phyloP scores from a whole-genome alignment of 2,888 invertebrate genomes.

The Polyommatus icarus region DNA sequence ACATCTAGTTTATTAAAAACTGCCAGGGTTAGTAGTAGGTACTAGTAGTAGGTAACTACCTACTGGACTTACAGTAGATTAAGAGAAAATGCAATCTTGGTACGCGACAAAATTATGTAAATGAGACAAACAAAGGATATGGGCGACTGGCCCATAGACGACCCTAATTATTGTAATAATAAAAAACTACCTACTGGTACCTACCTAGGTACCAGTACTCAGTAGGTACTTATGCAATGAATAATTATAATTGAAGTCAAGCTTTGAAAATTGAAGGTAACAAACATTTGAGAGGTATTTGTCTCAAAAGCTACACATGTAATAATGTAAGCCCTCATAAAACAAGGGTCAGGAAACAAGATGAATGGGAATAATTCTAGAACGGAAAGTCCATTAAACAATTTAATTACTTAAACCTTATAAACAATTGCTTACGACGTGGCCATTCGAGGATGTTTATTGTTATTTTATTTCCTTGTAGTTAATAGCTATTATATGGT shows the following conservation, averaged over 20 bases:
- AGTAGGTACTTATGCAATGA: neutral
- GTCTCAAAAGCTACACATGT: slow-evolving; percentile 35
- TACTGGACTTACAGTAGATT: too few relatives aligned
- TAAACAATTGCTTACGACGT: slow-evolving; percentile 24
- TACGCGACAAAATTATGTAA: too few relatives aligned
- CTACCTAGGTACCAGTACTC: too few relatives aligned
- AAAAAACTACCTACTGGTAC: too few relatives aligned
- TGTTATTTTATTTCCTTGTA: slow-evolving; percentile 15
- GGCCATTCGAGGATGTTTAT: slow-evolving; percentile 17
- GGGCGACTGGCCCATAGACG: too few relatives aligned
- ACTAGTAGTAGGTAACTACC: too few relatives aligned
- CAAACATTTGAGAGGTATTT: slow-evolving; percentile 13
- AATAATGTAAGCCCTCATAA: slow-evolving; percentile 38
- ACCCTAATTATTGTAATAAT: too few relatives aligned
- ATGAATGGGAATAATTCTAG: slow-evolving; percentile 1
- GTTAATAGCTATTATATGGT: neutral
- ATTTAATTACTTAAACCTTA: slow-evolving; percentile 13
- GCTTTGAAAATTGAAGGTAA: neutral
- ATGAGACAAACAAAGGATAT: too few relatives aligned
- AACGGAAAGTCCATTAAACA: slow-evolving; percentile 17
- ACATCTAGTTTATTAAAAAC: too few relatives aligned
- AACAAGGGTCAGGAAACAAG: slow-evolving; percentile 36
- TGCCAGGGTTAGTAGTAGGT: too few relatives aligned
- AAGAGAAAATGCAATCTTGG: too few relatives aligned
- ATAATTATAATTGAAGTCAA: neutral